Evolutionary conservation across 2,888 invertebrate species (phyloP).

Genomic region (Chrysodeixis includens): DNA sequence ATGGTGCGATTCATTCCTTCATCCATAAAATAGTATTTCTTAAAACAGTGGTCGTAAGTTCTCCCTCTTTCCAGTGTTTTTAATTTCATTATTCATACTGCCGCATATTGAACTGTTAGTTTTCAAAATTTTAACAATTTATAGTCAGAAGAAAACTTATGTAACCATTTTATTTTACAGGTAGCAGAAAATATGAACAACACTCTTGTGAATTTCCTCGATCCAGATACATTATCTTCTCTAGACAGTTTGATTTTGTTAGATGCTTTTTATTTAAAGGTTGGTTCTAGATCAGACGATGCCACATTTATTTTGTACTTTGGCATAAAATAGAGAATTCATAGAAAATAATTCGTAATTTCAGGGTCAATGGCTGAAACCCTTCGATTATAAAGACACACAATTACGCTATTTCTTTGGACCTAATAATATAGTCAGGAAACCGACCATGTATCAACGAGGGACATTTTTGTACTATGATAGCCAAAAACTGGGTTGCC

Average conservation of each 20-base stretch:
- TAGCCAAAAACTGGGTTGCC: conserved; percentile 12
- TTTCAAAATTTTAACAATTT: background rate
- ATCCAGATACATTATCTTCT: conserved; percentile 14
- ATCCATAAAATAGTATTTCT: too few relatives aligned
- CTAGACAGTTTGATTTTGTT: conserved; percentile 23
- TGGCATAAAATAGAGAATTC: too few relatives aligned
- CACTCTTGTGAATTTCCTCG: conserved; percentile 7
- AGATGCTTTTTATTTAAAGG: conserved; percentile 31
- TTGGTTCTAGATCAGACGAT: conserved; percentile 3
- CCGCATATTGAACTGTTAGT: too few relatives aligned
- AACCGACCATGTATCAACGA: conserved; percentile 14
- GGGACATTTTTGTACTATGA: background rate
- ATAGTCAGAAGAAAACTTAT: background rate
- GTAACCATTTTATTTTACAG: conserved; percentile 20
- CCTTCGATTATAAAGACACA: conserved; percentile 22
- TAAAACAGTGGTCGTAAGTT: too few relatives aligned
- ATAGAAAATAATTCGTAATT: too few relatives aligned
- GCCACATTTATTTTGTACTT: too few relatives aligned
- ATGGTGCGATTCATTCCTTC: too few relatives aligned
- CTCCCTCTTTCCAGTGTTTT: too few relatives aligned
- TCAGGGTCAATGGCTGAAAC: conserved; percentile 37
- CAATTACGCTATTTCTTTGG: background rate
- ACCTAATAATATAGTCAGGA: background rate
- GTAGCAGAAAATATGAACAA: conserved; percentile 27
- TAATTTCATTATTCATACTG: too few relatives aligned